A percentile compares a stretch with the other conserved stretches of the same genome.
These are phyloP conservation scores for Drosophila serrata DNA, from an alignment of 1,140 invertebrate species.

Conservation along the genomic window DNA sequence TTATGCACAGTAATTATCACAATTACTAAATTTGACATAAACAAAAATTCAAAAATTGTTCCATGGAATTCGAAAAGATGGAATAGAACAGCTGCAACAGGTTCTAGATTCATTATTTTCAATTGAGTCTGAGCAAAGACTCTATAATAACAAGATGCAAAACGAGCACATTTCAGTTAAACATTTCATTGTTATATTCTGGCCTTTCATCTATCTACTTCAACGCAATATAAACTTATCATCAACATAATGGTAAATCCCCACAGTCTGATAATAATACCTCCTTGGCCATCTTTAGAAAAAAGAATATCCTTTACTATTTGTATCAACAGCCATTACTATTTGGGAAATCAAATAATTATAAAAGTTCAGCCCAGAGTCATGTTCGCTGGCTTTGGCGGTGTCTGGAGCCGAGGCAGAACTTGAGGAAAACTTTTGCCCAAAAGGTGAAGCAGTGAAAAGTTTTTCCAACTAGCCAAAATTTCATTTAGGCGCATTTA, in stretches of 20 bases:
- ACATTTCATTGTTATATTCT: not conserved
- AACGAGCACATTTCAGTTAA: not conserved
- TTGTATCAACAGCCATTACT: constrained; percentile 5
- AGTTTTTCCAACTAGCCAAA: constrained; percentile 69
- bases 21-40: too few species aligned
- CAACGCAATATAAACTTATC: not conserved
- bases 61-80: too few species aligned
- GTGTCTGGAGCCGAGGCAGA: constrained; percentile 41
- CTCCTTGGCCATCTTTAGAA: not conserved
- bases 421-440: constrained; percentile 66
- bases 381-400: constrained; percentile 24
- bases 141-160: not conserved
- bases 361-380: constrained; percentile 64
- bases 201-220: not conserved
- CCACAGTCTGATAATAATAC: not conserved
- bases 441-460: constrained; percentile 67
- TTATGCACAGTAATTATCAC: too few species aligned
- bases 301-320: not conserved
- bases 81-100: too few species aligned
- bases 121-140: too few species aligned
- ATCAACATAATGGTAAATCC: not conserved
- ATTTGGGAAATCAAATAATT: constrained; percentile 77
- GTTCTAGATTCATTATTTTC: too few species aligned
- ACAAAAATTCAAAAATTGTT: too few species aligned
- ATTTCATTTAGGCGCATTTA: constrained; percentile 77